Evolutionary conservation across 2,113 vertebrate species (phyloP), one percentile per base, ranked within the genome.

Genomic region (Coregonus clupeaformis): DNA sequence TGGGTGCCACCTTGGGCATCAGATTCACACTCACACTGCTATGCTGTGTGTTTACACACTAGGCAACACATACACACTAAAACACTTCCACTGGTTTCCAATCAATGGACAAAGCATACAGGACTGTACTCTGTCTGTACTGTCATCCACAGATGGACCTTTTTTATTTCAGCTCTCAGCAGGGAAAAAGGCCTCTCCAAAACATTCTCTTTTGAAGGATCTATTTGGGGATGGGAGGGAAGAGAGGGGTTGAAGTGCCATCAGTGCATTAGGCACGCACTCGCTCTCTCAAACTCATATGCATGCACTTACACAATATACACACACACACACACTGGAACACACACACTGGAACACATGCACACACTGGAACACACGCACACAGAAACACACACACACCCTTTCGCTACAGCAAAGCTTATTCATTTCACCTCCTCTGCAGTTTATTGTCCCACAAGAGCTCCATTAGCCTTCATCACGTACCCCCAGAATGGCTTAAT

Each of bases 401-500:
- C n/a, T 65, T 32, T 14, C 3, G 13, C 13, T 62, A 14, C 62
- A 30, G 5, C 13, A 67, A 42, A 67, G 65, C 65, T 20, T 25
- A 65, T 63, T 27, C 0, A 42, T 36, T n/a, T 42, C 32, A n/a
- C 66, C n/a, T n/a, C n/a, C n/a, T n/a, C n/a, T n/a, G n/a, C n/a
- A n/a, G n/a, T n/a, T n/a, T 16, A 22, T 74, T 71, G 5, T 74
- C 57, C 47, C 30, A 27, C 25, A 68, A 72, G 47, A 75, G 75
- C 72, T 60, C 75, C 49, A 80, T 75, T 73, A 78, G 42, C 69
- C 5, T 24, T 24, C 32, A 4, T 13, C 68, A 18, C 30, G 18
- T 42, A 45, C 25, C 7, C 52, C 66, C 18, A 63, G 52, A 74
- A 64, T 57, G 5, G 64, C 42, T 25, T 63, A 67, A 70, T 77